Conservation (phyloP, 2,797 vertebrate genomes). For the Anabas testudineus region DNA sequence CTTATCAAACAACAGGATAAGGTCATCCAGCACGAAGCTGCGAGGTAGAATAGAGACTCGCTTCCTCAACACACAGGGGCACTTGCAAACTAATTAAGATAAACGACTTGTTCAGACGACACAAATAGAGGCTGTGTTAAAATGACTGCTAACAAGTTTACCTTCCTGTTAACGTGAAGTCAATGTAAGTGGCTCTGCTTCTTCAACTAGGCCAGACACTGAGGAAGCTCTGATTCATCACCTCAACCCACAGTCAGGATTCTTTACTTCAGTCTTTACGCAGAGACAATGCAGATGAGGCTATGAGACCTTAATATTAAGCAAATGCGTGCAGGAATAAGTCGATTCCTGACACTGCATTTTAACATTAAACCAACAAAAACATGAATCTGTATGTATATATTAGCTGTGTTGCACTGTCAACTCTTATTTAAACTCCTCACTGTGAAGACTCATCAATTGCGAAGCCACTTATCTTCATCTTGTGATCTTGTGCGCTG, state of each 20-base stretch:
- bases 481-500: slow-evolving; percentile 5
- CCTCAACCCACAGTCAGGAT: slow-evolving; percentile 38
- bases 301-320: neutral
- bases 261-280: slow-evolving; percentile 10
- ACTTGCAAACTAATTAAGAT: slow-evolving; percentile 61
- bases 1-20: slow-evolving; percentile 32
- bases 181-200: slow-evolving; percentile 29
- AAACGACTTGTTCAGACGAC: slow-evolving; percentile 30
- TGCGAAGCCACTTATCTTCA: neutral
- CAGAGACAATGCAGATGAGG: neutral
- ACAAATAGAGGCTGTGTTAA: slow-evolving; percentile 33
- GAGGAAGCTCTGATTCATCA: slow-evolving; percentile 56
- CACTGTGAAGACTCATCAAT: too few species aligned
- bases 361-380: neutral
- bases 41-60: slow-evolving; percentile 24
- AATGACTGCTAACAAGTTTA: slow-evolving; percentile 32
- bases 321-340: too few species aligned
- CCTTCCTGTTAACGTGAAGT: slow-evolving; percentile 23
- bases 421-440: too few species aligned
- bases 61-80: slow-evolving; percentile 17
- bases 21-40: slow-evolving; percentile 29
- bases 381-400: too few species aligned
- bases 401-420: too few species aligned
- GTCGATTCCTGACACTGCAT: too few species aligned
- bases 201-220: slow-evolving; percentile 66